phyloP scores from a whole-genome alignment of 2,797 vertebrate species.

The Myotis planiceps region DNA sequence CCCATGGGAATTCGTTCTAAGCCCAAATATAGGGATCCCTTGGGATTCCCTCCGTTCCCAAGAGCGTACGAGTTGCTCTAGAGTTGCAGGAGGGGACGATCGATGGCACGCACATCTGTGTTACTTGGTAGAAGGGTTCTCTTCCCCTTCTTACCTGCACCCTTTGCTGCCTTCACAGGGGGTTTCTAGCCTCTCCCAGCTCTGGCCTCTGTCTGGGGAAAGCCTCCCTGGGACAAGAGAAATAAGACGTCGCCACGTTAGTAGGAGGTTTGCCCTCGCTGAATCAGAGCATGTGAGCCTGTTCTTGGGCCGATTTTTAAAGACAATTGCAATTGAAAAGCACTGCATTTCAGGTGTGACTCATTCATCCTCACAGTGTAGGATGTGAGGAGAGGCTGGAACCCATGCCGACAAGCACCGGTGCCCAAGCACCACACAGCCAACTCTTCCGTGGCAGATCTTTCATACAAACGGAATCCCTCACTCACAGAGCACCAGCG shows the following conservation, averaged over 20 bases:
- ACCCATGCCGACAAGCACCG: not conserved
- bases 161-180: not conserved
- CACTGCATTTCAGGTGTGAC: not conserved
- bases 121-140: not conserved
- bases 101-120: fast-evolving
- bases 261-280: not conserved
- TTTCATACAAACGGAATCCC: not conserved
- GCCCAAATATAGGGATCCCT: not conserved
- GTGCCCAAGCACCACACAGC: not conserved
- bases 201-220: not conserved
- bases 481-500: constrained; percentile 13
- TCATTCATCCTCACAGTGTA: not conserved
- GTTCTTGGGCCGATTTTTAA: not conserved
- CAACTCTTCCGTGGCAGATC: not conserved
- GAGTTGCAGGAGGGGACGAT: not conserved
- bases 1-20: not conserved
- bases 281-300: not conserved
- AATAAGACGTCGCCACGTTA: not conserved
- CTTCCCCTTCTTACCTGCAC: not conserved
- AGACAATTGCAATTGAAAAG: not conserved
- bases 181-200: not conserved
- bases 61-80: not conserved
- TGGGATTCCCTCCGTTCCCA: not conserved
- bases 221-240: not conserved
- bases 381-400: not conserved